Conservation (phyloP, 2,888 invertebrate genomes). For the Tachina lurida region DNA sequence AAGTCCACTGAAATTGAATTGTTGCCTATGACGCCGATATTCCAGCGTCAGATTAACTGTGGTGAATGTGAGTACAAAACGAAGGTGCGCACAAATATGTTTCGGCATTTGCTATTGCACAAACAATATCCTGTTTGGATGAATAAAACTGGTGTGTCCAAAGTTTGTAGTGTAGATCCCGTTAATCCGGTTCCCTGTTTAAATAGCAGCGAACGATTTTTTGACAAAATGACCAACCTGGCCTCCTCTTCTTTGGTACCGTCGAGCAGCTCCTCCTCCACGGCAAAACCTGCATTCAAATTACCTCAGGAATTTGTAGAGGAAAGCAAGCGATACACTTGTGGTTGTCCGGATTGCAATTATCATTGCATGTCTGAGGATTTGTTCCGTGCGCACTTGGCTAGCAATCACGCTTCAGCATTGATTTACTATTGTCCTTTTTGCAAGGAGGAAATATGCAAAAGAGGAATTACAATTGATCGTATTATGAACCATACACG, state of each 20-base stretch:
- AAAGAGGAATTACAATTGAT: conserved; percentile 84
- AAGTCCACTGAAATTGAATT: conserved; percentile 86
- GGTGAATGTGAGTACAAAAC: conserved; percentile 87
- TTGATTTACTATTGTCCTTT: conserved; percentile 87
- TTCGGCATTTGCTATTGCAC: conserved; percentile 88
- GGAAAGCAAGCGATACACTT: conserved; percentile 86
- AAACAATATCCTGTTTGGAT: conserved; percentile 77
- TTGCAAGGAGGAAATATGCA: conserved; percentile 85
- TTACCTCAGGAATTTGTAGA: conserved; percentile 82
- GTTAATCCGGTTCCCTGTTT: conserved; percentile 92
- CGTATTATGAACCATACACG: conserved; percentile 88
- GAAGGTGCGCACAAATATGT: conserved; percentile 88
- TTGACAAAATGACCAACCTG: conserved; percentile 92
- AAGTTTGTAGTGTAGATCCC: conserved; percentile 87
- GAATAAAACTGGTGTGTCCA: conserved; percentile 38
- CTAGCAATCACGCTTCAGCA: conserved; percentile 87
- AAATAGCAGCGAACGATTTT: conserved; percentile 90
- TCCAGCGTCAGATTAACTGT: conserved; percentile 86
- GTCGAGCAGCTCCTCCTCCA: conserved; percentile 74
- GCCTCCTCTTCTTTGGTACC: conserved; percentile 86
- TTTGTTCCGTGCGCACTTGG: conserved; percentile 89
- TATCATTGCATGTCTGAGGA: conserved; percentile 89
- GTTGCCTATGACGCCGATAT: conserved; percentile 87
- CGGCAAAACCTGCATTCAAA: conserved; percentile 64
- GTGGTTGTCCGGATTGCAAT: conserved; percentile 88